Percentiles rank a stretch among this genome's conserved stretches.
phyloP scores from a whole-genome alignment of 30 jellyfish, hydroid and myxozoan species.

The Cassiopea xamachana region DNA sequence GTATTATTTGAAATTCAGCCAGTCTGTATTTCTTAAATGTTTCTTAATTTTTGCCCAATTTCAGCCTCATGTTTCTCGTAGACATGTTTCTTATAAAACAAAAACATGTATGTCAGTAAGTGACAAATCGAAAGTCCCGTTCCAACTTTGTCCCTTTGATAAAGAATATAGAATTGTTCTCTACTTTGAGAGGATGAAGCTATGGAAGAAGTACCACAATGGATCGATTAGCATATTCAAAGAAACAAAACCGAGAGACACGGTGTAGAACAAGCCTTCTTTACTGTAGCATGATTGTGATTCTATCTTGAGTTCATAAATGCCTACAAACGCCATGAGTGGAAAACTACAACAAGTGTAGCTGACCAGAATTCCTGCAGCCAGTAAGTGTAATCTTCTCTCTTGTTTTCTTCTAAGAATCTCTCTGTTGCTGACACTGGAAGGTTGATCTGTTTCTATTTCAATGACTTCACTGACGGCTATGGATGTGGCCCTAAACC shows the following conservation, averaged over 20 bases:
- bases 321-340: constrained; percentile 24
- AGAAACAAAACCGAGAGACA: constrained; percentile 37
- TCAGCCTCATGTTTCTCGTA: too few species aligned
- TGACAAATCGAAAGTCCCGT: too few species aligned
- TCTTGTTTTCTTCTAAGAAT: constrained; percentile 5
- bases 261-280: constrained; percentile 42
- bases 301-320: constrained; percentile 26
- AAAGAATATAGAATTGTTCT: too few species aligned
- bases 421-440: neutral
- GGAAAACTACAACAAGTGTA: constrained; percentile 15
- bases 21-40: too few species aligned
- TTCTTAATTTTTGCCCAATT: too few species aligned
- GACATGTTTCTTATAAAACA: too few species aligned
- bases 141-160: too few species aligned
- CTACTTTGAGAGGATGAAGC: too few species aligned
- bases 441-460: neutral
- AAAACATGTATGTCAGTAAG: too few species aligned
- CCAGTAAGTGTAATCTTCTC: constrained; percentile 13
- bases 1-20: too few species aligned
- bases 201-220: constrained; percentile 38
- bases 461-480: neutral
- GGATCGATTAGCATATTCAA: constrained; percentile 46
- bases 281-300: constrained; percentile 20
- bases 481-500: neutral
- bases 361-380: constrained; percentile 23